Evolutionary conservation across 2,113 vertebrate species (phyloP).

Genomic region (Piprites chloris): DNA sequence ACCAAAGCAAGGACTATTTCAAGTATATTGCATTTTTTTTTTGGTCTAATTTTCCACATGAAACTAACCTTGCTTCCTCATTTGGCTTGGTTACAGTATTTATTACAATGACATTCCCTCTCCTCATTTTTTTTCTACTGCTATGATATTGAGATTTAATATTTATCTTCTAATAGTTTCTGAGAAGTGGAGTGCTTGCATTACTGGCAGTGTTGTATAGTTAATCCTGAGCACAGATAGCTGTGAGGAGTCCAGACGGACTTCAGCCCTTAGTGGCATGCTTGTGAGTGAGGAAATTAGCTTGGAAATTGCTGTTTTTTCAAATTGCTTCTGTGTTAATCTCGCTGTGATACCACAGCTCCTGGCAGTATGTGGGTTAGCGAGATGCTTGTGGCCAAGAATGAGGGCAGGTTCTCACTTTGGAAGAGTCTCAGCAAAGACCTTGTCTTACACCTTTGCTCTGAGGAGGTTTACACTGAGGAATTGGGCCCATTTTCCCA

Average conservation of each 20-base stretch:
- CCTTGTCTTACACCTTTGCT: slow-evolving; percentile 34
- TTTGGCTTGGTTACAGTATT: background rate
- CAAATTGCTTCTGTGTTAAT: slow-evolving; percentile 9
- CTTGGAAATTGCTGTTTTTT: background rate
- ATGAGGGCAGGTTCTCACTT: slow-evolving; percentile 24
- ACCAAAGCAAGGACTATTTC: background rate
- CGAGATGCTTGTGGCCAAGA: background rate
- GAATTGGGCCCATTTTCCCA: slow-evolving; percentile 21
- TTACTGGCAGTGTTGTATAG: background rate
- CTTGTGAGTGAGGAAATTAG: background rate
- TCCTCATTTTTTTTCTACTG: background rate
- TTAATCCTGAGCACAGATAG: background rate
- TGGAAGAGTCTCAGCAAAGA: background rate
- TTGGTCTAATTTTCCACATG: background rate
- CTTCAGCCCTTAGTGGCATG: background rate
- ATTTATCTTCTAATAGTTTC: slow-evolving; percentile 9
- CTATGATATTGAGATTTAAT: background rate
- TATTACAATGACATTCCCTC: background rate
- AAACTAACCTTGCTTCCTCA: background rate
- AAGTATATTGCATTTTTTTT: background rate
- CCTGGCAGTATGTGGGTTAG: slow-evolving; percentile 27
- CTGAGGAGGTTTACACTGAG: background rate
- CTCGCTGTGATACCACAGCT: background rate
- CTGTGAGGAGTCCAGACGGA: background rate
- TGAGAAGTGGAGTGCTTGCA: background rate